phyloP scores from a whole-genome alignment of 1,140 invertebrate species.

The Chlorops oryzae region DNA sequence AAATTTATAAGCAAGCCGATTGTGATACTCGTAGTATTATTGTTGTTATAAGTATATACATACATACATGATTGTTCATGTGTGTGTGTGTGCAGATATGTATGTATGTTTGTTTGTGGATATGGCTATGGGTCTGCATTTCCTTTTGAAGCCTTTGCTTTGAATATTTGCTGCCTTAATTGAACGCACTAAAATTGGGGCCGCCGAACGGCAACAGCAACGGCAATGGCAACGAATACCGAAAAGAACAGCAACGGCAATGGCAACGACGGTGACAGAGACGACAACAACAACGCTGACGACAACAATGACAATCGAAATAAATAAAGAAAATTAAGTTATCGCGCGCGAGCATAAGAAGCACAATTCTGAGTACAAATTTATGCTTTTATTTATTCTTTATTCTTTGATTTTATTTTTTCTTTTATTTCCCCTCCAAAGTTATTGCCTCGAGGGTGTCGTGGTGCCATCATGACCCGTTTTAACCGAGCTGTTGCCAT shows the following conservation, averaged over 20 bases:
- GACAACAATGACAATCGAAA: background rate
- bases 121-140: background rate
- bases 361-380: background rate
- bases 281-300: background rate
- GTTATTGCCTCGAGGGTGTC: no score
- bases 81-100: background rate
- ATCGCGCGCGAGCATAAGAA: no score
- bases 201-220: background rate
- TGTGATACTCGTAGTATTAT: no score
- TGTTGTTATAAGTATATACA: background rate
- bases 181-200: background rate
- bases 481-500: no score
- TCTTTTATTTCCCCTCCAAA: no score
- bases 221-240: background rate
- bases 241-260: background rate
- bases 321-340: no score
- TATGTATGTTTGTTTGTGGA: background rate
- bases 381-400: no score
- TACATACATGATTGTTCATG: background rate
- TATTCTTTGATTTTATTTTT: no score
- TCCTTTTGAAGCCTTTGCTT: background rate
- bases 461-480: no score
- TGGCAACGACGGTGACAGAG: background rate
- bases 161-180: constrained; percentile 2
- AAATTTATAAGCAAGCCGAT: no score